Base-by-base conservation (phyloP, 2,113 vertebrate genomes). In the Apus apus region DNA sequence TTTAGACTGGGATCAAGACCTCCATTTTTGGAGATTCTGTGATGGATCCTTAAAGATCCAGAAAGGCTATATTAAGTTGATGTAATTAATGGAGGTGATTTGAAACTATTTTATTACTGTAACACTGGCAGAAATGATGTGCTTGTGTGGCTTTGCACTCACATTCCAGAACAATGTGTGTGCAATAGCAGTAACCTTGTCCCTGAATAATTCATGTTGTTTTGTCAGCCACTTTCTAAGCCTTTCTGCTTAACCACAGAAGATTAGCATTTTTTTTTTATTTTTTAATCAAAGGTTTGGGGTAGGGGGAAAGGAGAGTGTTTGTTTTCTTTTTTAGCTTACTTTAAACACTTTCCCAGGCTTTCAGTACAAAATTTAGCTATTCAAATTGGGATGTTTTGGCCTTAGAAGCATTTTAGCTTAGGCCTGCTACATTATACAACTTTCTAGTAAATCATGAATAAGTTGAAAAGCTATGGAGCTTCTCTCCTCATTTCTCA, bases 181-280 rank as follows among this genome's bases (percentile, higher is more conserved):
- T 95, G 81, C 85, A 97, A 94, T 78, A 94, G 95, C 91, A 94
- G 87, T 74, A 94, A 85, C 82, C 80, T 70, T 57, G 66, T 64
- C 15, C 62, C 88, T 98, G 97, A 97, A 98, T 98, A 98, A 98
- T 97, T 97, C 97, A 97, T 97, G 90, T 54, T 97, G 90, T 54
- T 95, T 97, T 98, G 94, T 95, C 92, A 96, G 46, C 45, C 78
- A 93, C 87, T 96, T 91, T 92, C 95, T 95, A 97, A 98, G 93
- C 77, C 70, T 96, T 96, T 96, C 94, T 96, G 77, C 95, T 96
- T 97, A 97, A 97, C 71, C 85, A 82, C 79, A 89, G 82, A 96
- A 97, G 95, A 97, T 98, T 97, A 97, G 87, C 91, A 97, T 96
- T 97, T 94, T 95, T 93, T 86, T 86, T 92, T 95, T 38, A 67